These are phyloP conservation scores for Drosophila seguyi DNA, from an alignment of 1,140 invertebrate species.

Conservation along the genomic window DNA sequence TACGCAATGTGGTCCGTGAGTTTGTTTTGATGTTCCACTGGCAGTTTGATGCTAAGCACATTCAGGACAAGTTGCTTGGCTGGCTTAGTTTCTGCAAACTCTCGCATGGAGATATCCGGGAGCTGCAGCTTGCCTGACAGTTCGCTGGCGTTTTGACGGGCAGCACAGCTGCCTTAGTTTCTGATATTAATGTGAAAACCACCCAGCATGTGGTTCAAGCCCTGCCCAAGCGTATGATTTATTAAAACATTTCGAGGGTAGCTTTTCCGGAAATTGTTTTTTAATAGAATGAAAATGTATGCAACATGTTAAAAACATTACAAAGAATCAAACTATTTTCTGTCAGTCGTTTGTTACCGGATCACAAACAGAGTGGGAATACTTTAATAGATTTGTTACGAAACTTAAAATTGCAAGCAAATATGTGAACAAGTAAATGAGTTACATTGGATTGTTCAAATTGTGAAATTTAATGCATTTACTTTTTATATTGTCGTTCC, in stretches of 20 bases:
- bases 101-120: not conserved
- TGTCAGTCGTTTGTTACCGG: not conserved
- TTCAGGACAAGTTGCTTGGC: not conserved
- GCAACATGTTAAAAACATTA: not conserved
- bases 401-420: too few species aligned
- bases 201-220: not conserved
- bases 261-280: not conserved
- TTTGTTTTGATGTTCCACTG: not conserved
- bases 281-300: not conserved
- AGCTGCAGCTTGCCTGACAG: slow-evolving; percentile 3
- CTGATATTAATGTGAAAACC: slow-evolving; percentile 10
- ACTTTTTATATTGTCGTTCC: too few species aligned
- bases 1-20: not conserved
- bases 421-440: too few species aligned
- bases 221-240: slow-evolving; percentile 10
- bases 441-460: too few species aligned
- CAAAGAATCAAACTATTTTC: too few species aligned
- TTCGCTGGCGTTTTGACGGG: slow-evolving; percentile 8
- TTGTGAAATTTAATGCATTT: too few species aligned
- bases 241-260: slow-evolving; percentile 9
- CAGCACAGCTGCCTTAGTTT: slow-evolving; percentile 9
- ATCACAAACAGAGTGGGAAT: too few species aligned
- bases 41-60: slow-evolving; percentile 11
- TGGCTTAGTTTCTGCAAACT: not conserved
- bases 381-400: too few species aligned